A percentile compares a stretch with the other conserved stretches of the same genome.
phyloP scores from a whole-genome alignment of 2,888 invertebrate species.

The Dynastes hyllus region DNA sequence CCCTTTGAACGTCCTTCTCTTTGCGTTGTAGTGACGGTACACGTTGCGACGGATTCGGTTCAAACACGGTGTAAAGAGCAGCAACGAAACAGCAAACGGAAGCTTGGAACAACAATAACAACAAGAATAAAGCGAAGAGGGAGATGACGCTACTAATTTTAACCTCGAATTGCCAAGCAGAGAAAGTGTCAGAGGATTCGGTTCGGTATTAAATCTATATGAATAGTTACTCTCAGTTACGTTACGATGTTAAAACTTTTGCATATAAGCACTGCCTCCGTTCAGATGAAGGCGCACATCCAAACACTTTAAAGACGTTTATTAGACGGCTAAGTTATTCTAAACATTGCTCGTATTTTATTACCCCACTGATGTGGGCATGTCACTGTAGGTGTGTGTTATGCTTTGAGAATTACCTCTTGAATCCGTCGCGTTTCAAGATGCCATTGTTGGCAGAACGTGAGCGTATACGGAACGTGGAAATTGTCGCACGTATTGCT shows the following conservation, averaged over 20 bases:
- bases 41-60: not conserved
- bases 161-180: not conserved
- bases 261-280: not conserved
- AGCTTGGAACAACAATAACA: not conserved
- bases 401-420: constrained; percentile 8
- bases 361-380: not conserved
- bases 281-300: not conserved
- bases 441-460: not conserved
- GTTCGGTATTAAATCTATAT: constrained; percentile 11
- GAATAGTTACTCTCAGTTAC: not conserved
- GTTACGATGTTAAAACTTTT: not conserved
- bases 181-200: not conserved
- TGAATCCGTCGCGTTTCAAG: not conserved
- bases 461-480: not conserved
- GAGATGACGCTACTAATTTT: not conserved
- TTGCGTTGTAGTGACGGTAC: not conserved
- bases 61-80: not conserved
- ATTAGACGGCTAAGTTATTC: constrained; percentile 34
- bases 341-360: constrained; percentile 18
- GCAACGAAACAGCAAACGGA: not conserved
- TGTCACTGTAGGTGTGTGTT: not conserved
- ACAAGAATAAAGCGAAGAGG: not conserved
- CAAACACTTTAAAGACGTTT: constrained; percentile 27
- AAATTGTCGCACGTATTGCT: constrained; percentile 25
- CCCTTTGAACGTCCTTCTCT: not conserved